A percentile compares a stretch with the other conserved stretches of the same genome.
Evolutionary conservation across 2,113 vertebrate genomes (phyloP).

Genomic region (Ptyas mucosa): DNA sequence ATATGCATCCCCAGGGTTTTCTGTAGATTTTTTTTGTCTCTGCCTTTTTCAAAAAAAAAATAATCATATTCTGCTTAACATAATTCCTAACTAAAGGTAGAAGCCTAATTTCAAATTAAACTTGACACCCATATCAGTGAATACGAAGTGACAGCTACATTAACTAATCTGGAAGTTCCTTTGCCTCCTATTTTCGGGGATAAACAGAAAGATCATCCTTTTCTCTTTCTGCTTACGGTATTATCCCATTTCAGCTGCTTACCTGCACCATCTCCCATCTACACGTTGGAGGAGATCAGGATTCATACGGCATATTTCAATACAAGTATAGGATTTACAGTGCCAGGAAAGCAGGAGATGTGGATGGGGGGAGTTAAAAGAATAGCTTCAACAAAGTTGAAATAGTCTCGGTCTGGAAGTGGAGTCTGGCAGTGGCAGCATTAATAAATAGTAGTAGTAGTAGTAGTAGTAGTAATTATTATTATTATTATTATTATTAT

Average conservation of each 20-base stretch:
- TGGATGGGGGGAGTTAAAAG: neutral
- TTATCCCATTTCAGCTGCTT: conserved; percentile 42
- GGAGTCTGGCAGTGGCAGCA: conserved; percentile 41
- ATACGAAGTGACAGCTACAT: conserved; percentile 56
- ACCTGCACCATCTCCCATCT: conserved; percentile 44
- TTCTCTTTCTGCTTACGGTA: conserved; percentile 30
- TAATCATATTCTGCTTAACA: conserved; percentile 31
- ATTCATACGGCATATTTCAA: conserved; percentile 35
- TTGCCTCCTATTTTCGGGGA: neutral
- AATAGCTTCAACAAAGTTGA: conserved; percentile 44
- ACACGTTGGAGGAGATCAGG: neutral
- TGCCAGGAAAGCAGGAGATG: neutral
- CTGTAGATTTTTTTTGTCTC: neutral
- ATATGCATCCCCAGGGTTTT: neutral
- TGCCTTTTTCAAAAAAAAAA: neutral
- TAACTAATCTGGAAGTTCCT: conserved; percentile 40
- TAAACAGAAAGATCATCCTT: conserved; percentile 39
- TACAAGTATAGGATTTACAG: conserved; percentile 50
- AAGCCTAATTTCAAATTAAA: conserved; percentile 55
- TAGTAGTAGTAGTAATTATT: too few species aligned
- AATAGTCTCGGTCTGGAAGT: conserved; percentile 27
- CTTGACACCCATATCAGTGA: conserved; percentile 53
- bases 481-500: too few species aligned
- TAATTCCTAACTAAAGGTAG: conserved; percentile 33
- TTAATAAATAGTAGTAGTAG: too few species aligned